Percentiles rank a stretch among this genome's conserved stretches.
These are phyloP conservation scores for Pipistrellus pygmaeus DNA, from an alignment of 2,797 vertebrate species.

Conservation along the genomic window DNA sequence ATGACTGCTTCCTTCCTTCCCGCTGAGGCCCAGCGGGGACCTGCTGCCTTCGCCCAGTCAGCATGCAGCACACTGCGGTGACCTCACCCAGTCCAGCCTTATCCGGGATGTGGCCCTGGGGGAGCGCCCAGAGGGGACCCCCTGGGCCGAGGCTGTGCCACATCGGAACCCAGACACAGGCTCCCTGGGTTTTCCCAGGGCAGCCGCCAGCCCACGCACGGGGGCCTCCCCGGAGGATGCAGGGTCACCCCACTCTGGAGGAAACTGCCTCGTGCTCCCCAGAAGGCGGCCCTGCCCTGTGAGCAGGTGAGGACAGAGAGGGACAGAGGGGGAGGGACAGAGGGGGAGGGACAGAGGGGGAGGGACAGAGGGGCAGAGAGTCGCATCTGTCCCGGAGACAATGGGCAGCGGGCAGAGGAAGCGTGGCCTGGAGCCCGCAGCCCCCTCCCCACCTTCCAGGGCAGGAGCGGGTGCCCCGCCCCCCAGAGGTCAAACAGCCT, in stretches of 20 bases:
- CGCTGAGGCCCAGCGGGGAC: not conserved
- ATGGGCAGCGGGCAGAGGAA: not conserved
- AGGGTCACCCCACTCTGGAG: accelerated
- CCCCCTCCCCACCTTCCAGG: not conserved
- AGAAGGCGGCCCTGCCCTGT: not conserved
- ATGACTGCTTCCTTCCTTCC: not conserved
- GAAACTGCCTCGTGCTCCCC: not conserved
- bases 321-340: not conserved
- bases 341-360: not conserved
- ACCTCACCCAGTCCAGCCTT: not conserved
- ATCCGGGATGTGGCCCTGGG: not conserved
- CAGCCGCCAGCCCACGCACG: accelerated
- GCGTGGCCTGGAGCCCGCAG: not conserved
- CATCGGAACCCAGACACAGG: accelerated
- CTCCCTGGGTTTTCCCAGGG: not conserved
- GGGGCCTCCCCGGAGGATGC: accelerated
- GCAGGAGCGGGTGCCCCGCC: not conserved
- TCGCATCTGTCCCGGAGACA: not conserved
- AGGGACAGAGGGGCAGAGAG: not conserved
- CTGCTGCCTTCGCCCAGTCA: not conserved
- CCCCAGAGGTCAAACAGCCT: not conserved
- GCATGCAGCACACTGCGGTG: not conserved
- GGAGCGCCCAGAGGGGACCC: not conserved
- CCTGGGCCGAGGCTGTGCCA: not conserved
- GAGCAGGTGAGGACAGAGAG: not conserved